phyloP scores from a whole-genome alignment of 2,113 vertebrate species.

The Porphyrio hochstetteri region DNA sequence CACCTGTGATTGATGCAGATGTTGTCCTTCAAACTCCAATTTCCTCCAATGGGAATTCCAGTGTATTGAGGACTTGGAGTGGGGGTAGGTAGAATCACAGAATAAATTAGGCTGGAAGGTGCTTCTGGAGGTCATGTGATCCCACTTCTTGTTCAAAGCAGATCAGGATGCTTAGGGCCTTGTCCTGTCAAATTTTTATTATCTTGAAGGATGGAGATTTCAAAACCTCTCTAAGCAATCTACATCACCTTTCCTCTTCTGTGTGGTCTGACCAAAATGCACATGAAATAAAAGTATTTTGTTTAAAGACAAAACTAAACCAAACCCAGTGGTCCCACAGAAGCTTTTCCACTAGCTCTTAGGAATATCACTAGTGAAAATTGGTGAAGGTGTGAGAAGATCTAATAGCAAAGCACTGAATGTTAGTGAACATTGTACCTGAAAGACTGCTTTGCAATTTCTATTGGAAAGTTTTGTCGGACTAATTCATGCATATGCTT shows the following conservation, averaged over 20 bases:
- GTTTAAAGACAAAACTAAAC: neutral
- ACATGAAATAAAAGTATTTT: neutral
- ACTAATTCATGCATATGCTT: neutral
- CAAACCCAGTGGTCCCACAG: neutral
- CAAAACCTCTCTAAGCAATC: neutral
- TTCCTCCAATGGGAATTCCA: neutral
- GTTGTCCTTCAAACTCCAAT: neutral
- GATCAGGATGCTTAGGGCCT: neutral
- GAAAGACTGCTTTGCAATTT: neutral
- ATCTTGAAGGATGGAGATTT: neutral
- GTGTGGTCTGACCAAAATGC: neutral
- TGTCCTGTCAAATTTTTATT: neutral
- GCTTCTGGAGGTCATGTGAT: neutral
- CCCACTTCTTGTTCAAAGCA: neutral
- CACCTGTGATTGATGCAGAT: neutral
- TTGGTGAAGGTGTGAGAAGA: neutral
- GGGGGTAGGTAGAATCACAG: neutral
- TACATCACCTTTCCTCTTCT: neutral
- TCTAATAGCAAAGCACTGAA: neutral
- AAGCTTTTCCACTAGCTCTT: neutral
- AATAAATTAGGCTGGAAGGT: neutral
- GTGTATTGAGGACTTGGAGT: neutral
- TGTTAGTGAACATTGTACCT: neutral
- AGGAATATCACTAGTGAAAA: neutral
- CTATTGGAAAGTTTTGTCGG: neutral